These are phyloP conservation scores for Tympanuchus pallidicinctus DNA, from an alignment of 2,113 vertebrate species.

Conservation along the genomic window DNA sequence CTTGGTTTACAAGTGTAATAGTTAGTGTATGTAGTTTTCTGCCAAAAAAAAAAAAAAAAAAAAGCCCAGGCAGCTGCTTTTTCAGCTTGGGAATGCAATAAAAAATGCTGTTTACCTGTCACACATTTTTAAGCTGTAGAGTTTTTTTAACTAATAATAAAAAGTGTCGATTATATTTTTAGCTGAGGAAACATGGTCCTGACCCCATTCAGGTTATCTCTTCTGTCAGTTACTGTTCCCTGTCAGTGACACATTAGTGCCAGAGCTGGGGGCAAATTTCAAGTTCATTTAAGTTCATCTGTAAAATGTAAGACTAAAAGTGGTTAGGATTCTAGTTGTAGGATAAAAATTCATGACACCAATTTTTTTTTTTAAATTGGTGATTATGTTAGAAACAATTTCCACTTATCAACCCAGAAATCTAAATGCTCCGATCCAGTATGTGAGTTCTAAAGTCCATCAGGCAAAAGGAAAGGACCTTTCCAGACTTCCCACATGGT, in stretches of 20 bases:
- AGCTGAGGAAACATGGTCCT: conserved; percentile 3
- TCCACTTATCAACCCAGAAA: background rate
- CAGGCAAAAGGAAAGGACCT: background rate
- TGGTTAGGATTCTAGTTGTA: background rate
- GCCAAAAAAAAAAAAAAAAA: background rate
- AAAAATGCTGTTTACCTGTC: conserved; percentile 16
- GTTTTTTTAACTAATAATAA: conserved; percentile 35
- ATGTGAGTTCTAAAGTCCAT: background rate
- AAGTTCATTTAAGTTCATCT: conserved; percentile 32
- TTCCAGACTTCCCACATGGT: background rate
- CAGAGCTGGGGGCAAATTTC: conserved; percentile 3
- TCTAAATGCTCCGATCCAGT: background rate
- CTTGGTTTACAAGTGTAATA: conserved; percentile 4
- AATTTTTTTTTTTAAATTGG: background rate
- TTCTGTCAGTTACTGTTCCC: conserved; percentile 30
- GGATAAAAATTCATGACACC: background rate
- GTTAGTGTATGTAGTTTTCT: background rate
- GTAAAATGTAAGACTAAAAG: background rate
- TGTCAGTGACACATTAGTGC: background rate
- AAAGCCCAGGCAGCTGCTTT: background rate
- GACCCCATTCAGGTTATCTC: background rate
- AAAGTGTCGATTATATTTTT: conserved; percentile 21
- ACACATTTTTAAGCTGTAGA: conserved; percentile 18
- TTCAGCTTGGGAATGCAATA: background rate
- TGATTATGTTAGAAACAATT: background rate